Evolutionary conservation across 2,888 invertebrate genomes (phyloP).

Genomic region (Lissonota sp.): DNA sequence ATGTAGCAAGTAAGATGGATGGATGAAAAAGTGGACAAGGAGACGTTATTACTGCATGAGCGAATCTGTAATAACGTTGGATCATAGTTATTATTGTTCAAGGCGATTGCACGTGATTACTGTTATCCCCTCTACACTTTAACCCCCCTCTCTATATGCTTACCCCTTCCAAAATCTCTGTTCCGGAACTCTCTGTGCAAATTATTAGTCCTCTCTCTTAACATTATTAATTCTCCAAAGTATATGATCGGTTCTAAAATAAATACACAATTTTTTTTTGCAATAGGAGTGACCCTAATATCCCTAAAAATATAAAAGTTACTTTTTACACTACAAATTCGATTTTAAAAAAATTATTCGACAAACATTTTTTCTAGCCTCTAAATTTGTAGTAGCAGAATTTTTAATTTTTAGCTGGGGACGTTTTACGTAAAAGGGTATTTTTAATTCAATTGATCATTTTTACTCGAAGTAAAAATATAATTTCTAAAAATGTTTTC

Average conservation of each 20-base stretch:
- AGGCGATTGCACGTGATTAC: conserved; percentile 65
- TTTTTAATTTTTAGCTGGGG: too few species aligned
- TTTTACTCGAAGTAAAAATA: too few species aligned
- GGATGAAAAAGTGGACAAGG: conserved; percentile 38
- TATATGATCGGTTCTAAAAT: neutral
- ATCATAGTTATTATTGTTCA: conserved; percentile 69
- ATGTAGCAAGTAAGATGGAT: conserved; percentile 24
- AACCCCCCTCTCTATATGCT: neutral
- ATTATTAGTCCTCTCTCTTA: conserved; percentile 28
- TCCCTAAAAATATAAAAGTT: too few species aligned
- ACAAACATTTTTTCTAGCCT: too few species aligned
- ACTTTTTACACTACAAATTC: too few species aligned
- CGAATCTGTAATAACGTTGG: conserved; percentile 66
- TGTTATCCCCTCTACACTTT: conserved; percentile 21
- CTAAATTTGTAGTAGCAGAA: too few species aligned
- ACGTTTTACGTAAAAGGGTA: too few species aligned
- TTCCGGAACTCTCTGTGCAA: conserved; percentile 31
- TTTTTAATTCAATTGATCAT: too few species aligned
- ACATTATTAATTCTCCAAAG: conserved; percentile 27
- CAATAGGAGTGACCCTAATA: too few species aligned
- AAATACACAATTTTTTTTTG: too few species aligned
- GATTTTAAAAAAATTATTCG: too few species aligned
- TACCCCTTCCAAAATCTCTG: conserved; percentile 13
- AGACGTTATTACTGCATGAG: conserved; percentile 59
- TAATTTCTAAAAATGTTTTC: too few species aligned